phyloP scores from a whole-genome alignment of 2,797 vertebrate species.

The Rhabdophis nuchalis region DNA sequence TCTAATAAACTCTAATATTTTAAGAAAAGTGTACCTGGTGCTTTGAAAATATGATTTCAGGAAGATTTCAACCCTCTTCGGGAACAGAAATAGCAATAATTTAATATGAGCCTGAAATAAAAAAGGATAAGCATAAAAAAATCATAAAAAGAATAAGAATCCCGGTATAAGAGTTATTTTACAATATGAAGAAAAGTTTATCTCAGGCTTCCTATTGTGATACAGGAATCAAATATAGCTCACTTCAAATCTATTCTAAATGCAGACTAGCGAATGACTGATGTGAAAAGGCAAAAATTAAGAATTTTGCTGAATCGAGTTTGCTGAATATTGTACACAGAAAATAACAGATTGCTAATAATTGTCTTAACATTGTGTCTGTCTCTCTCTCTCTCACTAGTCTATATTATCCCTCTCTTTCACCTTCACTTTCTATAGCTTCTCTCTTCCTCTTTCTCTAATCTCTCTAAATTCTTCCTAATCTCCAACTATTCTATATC shows the following conservation, averaged over 20 bases:
- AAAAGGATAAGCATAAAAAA: neutral
- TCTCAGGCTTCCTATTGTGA: neutral
- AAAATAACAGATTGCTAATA: neutral
- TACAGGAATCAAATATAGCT: neutral
- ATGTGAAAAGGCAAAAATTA: neutral
- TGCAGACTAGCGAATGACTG: neutral
- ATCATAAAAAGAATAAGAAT: neutral
- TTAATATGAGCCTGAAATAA: neutral
- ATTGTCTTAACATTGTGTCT: neutral
- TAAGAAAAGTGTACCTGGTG: conserved; percentile 16
- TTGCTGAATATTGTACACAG: neutral
- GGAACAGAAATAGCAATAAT: neutral
- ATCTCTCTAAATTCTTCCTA: neutral
- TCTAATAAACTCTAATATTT: conserved; percentile 29
- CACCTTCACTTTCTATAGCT: neutral
- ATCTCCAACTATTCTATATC: neutral
- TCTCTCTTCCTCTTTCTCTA: neutral
- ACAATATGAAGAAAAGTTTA: neutral
- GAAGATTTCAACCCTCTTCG: conserved; percentile 3
- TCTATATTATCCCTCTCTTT: neutral
- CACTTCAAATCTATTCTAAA: neutral
- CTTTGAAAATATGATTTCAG: conserved; percentile 40
- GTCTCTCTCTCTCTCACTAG: neutral
- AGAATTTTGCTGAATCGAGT: neutral
- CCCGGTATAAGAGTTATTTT: conserved; percentile 18